These are phyloP conservation scores for Spicauda simplicius DNA, from an alignment of 2,888 invertebrate species.

Conservation along the genomic window DNA sequence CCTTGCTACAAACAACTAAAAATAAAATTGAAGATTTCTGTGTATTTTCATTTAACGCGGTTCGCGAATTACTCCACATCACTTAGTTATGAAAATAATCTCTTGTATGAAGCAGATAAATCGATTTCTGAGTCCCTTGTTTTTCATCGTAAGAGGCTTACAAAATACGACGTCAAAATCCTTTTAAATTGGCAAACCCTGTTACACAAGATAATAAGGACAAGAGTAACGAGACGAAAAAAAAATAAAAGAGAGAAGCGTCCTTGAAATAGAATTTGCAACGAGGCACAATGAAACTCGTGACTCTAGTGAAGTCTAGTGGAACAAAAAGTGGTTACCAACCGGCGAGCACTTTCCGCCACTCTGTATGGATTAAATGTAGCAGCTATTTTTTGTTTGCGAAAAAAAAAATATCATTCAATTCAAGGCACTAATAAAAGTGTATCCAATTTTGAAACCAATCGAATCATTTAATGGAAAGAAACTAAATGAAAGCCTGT, in stretches of 20 bases:
- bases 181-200: conserved; percentile 1
- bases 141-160: not conserved
- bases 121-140: not conserved
- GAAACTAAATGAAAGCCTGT: no score
- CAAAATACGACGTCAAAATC: not conserved
- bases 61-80: not conserved
- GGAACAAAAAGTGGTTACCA: conserved; percentile 16
- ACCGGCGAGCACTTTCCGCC: conserved; percentile 10
- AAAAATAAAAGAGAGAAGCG: conserved; percentile 26
- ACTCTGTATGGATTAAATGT: not conserved
- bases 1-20: no score
- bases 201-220: not conserved
- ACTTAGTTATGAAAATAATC: not conserved
- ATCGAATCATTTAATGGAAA: not conserved
- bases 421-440: not conserved
- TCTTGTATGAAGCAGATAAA: not conserved
- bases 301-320: conserved; percentile 4
- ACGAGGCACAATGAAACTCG: conserved; percentile 30
- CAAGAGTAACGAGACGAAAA: conserved; percentile 12
- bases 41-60: not conserved
- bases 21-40: not conserved
- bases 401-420: no score
- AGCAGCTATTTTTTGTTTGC: not conserved
- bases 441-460: not conserved
- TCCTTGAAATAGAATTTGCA: conserved; percentile 34